phyloP scores from a whole-genome alignment of 2,113 vertebrate species.

The Mustela lutreola region DNA sequence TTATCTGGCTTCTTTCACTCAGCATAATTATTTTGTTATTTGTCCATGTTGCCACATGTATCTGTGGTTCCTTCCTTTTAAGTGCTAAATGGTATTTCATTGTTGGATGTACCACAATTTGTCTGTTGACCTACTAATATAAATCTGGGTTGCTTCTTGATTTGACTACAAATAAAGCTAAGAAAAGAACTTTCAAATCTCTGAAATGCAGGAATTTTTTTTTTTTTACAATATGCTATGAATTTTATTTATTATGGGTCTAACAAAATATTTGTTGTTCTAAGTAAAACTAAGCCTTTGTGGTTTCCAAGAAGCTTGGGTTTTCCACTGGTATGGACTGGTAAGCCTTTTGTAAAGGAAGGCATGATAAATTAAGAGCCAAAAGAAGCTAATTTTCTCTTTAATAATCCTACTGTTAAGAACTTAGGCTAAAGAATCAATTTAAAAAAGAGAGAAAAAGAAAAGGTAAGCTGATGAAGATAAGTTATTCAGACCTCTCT shows the following conservation, averaged over 20 bases:
- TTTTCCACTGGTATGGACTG: background rate
- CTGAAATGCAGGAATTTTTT: background rate
- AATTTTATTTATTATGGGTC: background rate
- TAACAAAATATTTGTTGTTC: background rate
- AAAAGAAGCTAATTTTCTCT: constrained; percentile 5
- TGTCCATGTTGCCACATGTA: background rate
- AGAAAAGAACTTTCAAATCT: constrained; percentile 1
- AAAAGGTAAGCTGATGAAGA: background rate
- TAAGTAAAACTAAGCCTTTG: background rate
- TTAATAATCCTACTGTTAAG: constrained; percentile 2
- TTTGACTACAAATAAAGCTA: background rate
- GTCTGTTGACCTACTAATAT: background rate
- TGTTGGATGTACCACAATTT: background rate
- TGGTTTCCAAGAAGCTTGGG: background rate
- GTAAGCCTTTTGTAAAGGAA: constrained; percentile 1
- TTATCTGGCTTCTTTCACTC: background rate
- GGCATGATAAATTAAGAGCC: background rate
- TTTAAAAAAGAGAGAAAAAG: background rate
- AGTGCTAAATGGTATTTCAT: background rate
- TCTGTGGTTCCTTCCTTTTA: background rate
- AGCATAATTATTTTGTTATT: constrained; percentile 11
- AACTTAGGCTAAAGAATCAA: background rate
- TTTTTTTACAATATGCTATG: background rate
- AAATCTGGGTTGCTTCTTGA: background rate
- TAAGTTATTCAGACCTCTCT: background rate